Evolutionary conservation across 2,113 vertebrate species (phyloP), one percentile per base, ranked within the genome.

Genomic region (Oxyruncus cristatus): DNA sequence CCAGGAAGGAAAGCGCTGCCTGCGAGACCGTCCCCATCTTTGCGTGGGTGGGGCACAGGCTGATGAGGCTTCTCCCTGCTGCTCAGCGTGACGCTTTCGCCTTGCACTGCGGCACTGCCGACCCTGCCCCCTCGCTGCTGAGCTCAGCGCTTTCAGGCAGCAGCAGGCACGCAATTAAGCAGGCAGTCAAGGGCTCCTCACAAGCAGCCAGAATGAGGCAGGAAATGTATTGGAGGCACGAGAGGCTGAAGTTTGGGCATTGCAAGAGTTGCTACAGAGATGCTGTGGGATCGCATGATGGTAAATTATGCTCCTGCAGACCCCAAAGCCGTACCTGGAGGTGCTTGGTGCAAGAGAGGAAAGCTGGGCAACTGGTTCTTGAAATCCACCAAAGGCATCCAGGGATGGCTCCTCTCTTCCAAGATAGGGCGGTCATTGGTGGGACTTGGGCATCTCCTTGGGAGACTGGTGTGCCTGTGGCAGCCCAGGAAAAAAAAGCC

Each of bases 361-460:
- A 11, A 52, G 37, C 26, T 53, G n/a, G 35, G 50, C 19, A 52
- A 2, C 23, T n/a, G 52, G 37, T 73, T 50, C 39, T 80, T 86
- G 67, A 85, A 93, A 80, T 93, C 14, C 2, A 4, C 11, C 41
- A 59, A 26, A 53, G 8, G 46, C 63, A 32, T 56, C 53, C 28
- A 53, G 37, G 32, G 26, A 39, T 1, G 1, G 18, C 41, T 94
- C 21, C 18, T 18, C 35, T 2, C 6, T 65, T 89, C 58, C 3
- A 6, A 42, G 44, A 39, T 0, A 33, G 28, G 21, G 52, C 0
- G 0, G 59, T 16, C 2, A 0, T 39, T 62, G 32, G 14, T 33
- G 55, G 53, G n/a, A 63, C 46, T 62, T n/a, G 53, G 17, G n/a
- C 13, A 17, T 53, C 23, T 76, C 17, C 42, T 67, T 77, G 53